Base-by-base conservation (phyloP, 92 coral and sea anemone genomes). In the Muricea muricata region DNA sequence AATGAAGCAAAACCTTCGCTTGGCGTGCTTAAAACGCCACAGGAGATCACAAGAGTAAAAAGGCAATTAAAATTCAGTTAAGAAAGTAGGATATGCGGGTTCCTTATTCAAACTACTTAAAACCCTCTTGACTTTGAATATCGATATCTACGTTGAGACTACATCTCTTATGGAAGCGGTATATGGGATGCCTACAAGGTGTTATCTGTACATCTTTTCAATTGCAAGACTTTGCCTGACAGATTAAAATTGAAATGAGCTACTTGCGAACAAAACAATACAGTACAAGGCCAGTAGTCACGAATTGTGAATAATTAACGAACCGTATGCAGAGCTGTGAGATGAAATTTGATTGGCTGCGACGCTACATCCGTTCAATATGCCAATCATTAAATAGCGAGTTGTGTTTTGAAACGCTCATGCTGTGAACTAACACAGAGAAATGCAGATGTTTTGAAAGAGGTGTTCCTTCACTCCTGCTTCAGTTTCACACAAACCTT, bases 391-490 rank as follows among this genome's bases (percentile, higher is more conserved):
- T 78, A 78, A 57, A 78, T 78, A 50, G 83, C 69, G 61, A 78
- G 63, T 63, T 78, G 83, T 78, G 83, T 78, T 78, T 78, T 78
- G 83, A 78, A 78, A 78, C 71, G 28, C 71, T 78, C 83, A 78
- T 58, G 83, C 83, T 78, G 83, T 78, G 83, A 78, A 65, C 68
- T 28, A 78, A 78, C 83, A 78, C 83, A 55, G 83, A 57, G 83
- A 78, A 75, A 78, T 78, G 83, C 83, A 78, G 83, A 78, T 78
- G 83, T 78, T 78, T 78, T 78, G 83, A 78, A 78, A 78, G 83
- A 78, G 83, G 83, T 78, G 83, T 78, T 78, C 83, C 83, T 65
- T 25, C 61, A 58, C 50, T 58, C 70, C 63, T 56, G 71, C 83
- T 58, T 78, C 83, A 78, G 56, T 78, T 78, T 65, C 34, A 33